phyloP scores from a whole-genome alignment of 2,888 invertebrate genomes.

The Ochropleura plecta region DNA sequence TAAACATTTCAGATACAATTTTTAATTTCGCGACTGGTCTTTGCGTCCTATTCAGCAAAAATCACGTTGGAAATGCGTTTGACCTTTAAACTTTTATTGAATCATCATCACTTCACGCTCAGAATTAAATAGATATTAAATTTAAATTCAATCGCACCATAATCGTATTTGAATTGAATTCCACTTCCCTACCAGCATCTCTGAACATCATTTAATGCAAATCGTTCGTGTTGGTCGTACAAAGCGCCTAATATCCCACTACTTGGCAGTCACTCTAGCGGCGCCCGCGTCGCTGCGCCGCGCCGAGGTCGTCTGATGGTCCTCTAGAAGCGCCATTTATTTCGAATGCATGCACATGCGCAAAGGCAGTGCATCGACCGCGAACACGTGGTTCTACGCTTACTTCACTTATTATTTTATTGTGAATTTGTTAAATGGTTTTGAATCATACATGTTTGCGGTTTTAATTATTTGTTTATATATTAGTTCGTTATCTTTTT shows the following conservation, averaged over 20 bases:
- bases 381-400: slow-evolving; percentile 56
- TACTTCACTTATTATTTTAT: slow-evolving; percentile 40
- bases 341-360: slow-evolving; percentile 53
- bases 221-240: slow-evolving; percentile 40
- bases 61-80: background rate
- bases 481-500: background rate
- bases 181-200: slow-evolving; percentile 26
- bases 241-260: slow-evolving; percentile 49
- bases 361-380: slow-evolving; percentile 65
- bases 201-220: slow-evolving; percentile 53
- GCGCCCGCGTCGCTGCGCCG: slow-evolving; percentile 49
- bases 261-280: slow-evolving; percentile 57
- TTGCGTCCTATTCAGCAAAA: background rate
- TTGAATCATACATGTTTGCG: slow-evolving; percentile 22
- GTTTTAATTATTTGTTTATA: slow-evolving; percentile 7
- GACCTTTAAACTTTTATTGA: slow-evolving; percentile 17
- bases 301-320: slow-evolving; percentile 50
- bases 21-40: background rate
- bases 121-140: slow-evolving; percentile 4
- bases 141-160: slow-evolving; percentile 32
- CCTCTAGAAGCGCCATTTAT: slow-evolving; percentile 66
- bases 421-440: slow-evolving; percentile 33
- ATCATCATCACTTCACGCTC: slow-evolving; percentile 1
- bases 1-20: background rate
- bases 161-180: slow-evolving; percentile 13